These are phyloP conservation scores for Amblyornis subalaris DNA, from an alignment of 2,113 vertebrate genomes.

Conservation along the genomic window DNA sequence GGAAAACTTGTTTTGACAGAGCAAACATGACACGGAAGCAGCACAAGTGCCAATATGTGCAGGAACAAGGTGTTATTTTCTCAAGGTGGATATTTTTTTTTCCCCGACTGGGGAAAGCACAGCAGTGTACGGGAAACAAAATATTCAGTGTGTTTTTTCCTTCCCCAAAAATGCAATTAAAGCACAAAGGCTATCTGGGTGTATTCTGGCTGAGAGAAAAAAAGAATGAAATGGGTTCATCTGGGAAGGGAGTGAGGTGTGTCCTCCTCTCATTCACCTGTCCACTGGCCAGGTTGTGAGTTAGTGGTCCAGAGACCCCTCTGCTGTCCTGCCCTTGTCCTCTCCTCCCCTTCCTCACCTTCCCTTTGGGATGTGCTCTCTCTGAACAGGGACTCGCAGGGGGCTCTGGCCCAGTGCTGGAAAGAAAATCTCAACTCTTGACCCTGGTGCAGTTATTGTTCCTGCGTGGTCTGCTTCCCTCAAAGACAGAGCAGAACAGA, in stretches of 20 bases:
- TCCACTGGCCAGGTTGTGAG: not conserved
- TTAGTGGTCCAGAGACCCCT: not conserved
- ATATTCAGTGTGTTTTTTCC: not conserved
- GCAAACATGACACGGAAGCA: conserved; percentile 24
- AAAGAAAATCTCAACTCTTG: conserved; percentile 12
- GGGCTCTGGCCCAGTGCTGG: not conserved
- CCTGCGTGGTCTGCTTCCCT: not conserved
- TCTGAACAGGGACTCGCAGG: fast-evolving
- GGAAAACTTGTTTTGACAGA: conserved; percentile 62
- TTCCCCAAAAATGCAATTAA: not conserved
- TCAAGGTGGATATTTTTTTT: not conserved
- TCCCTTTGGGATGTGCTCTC: not conserved
- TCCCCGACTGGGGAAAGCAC: not conserved
- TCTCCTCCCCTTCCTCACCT: not conserved
- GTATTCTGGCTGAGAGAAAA: not conserved
- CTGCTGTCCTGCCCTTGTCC: not conserved
- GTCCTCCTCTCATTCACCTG: not conserved
- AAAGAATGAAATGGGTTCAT: not conserved
- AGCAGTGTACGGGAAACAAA: not conserved
- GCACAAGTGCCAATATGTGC: not conserved
- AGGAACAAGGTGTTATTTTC: conserved; percentile 28
- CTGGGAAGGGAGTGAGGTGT: not conserved
- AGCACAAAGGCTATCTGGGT: not conserved
- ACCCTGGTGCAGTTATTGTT: not conserved
- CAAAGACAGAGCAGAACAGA: conserved; percentile 7